Percentiles rank a stretch among this genome's conserved stretches.
These are phyloP conservation scores for Piprites chloris DNA, from an alignment of 2,113 vertebrate genomes.

Conservation along the genomic window DNA sequence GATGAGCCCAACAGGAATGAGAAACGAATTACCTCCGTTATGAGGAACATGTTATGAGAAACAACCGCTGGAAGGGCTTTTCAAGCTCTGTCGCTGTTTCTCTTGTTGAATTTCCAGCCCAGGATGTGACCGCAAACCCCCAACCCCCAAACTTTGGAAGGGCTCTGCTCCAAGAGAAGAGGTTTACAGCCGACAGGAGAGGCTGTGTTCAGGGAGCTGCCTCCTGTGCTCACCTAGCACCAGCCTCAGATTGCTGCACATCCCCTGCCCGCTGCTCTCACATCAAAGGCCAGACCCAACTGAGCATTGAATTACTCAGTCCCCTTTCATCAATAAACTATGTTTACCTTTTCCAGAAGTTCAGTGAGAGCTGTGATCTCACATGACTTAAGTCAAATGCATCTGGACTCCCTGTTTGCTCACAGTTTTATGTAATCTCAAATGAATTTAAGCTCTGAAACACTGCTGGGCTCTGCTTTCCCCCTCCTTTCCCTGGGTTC, in stretches of 20 bases:
- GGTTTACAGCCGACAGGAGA: not conserved
- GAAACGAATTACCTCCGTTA: not conserved
- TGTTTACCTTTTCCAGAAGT: slow-evolving; percentile 17
- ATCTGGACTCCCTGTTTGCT: not conserved
- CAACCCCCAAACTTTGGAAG: not conserved
- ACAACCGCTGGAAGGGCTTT: not conserved
- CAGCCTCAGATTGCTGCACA: not conserved
- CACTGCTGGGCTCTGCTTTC: not conserved
- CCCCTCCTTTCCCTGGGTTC: not conserved
- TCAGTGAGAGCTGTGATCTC: not conserved
- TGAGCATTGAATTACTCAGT: not conserved
- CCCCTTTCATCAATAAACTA: not conserved
- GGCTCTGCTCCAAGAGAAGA: not conserved
- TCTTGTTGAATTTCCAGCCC: not conserved
- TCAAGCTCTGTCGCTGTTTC: not conserved
- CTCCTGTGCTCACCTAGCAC: not conserved
- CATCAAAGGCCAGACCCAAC: not conserved
- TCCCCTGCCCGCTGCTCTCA: not conserved
- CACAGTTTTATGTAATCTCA: not conserved
- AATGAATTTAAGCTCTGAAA: not conserved
- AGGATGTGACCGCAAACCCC: not conserved
- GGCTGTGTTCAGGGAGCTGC: not conserved
- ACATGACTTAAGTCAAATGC: not conserved
- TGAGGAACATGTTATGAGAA: not conserved
- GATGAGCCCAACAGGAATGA: not conserved